Evolutionary conservation across 2,888 invertebrate genomes (phyloP), one percentile per base, ranked within the genome.

Genomic region (Thera obeliscata): DNA sequence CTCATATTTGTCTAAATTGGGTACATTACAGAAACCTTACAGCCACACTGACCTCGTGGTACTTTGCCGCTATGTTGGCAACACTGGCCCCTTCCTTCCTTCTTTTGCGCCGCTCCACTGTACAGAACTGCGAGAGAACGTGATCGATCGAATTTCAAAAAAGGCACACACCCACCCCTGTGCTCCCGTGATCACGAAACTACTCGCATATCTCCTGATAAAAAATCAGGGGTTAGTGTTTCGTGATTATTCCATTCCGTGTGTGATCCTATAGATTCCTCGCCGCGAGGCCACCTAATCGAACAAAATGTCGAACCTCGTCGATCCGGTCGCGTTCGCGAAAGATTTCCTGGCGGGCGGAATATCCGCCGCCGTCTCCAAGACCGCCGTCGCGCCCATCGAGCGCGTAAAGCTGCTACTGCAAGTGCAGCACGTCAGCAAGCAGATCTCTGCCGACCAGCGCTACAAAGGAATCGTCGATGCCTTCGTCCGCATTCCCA

Each of bases 321-420:
- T 87, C 77, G 98, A 98, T 95, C 97, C 97, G 85, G 94, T 96
- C 89, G 95, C 96, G 87, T 98, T 98, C 94, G 94, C 96, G 88
- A 98, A 98, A 95, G 98, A 98, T 94, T 98, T 98, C 93, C 90
- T 97, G 84, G 98, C 98, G 83, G 98, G 98, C 86, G 98, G 98
- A 86, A 95, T 98, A 74, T 97, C 98, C 72, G 98, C 98, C 76
- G 98, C 98, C 79, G 96, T 99, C 82, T 98, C 98, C 81, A 99
- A 99, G 93, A 99, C 98, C 76, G 97, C 97, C 76, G 98, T 98
- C 75, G 98, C 99, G 63, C 98, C 99, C 85, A 98, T 99, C 91
- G 98, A 99, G 95, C 96, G 98, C 85, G 98, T 99, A 70, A 99
- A 99, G 94, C 94, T 99, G 87, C 95, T 99, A 78, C 95, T 99